Evolutionary conservation across 2,888 invertebrate species (phyloP).

Genomic region (Steinernema carpocapsae): DNA sequence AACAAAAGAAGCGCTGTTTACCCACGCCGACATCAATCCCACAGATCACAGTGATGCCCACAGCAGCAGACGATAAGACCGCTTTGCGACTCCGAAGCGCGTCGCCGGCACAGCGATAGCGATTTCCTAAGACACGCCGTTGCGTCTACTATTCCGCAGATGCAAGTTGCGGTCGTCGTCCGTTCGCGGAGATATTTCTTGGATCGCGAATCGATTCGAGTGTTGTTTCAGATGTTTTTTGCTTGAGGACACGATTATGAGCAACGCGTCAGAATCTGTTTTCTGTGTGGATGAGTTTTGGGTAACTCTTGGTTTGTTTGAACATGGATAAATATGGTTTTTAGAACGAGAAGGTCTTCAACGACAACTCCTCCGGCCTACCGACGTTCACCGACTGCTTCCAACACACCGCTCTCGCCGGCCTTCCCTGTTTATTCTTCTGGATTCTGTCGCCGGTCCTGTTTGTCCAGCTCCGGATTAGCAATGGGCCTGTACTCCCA

Average conservation of each 20-base stretch:
- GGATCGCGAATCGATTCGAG: neutral
- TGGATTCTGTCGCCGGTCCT: slow-evolving; percentile 60
- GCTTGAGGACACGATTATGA: neutral
- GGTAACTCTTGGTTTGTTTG: neutral
- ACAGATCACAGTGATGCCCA: slow-evolving; percentile 18
- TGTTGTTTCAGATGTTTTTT: neutral
- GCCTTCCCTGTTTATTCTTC: slow-evolving; percentile 59
- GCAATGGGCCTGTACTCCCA: slow-evolving; percentile 49
- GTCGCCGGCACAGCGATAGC: neutral
- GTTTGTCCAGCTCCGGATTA: slow-evolving; percentile 51
- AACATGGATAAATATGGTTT: neutral
- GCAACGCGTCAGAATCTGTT: neutral
- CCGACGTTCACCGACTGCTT: slow-evolving; percentile 48
- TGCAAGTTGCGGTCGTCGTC: too few species aligned
- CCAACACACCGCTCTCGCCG: slow-evolving; percentile 51
- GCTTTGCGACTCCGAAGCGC: neutral
- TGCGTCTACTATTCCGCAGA: neutral
- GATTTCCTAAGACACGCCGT: neutral
- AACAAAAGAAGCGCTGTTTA: neutral
- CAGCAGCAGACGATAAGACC: neutral
- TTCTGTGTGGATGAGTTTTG: slow-evolving; percentile 24
- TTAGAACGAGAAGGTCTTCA: slow-evolving; percentile 8
- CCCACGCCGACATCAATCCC: neutral
- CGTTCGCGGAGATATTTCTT: neutral
- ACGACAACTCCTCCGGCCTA: slow-evolving; percentile 5